These are phyloP conservation scores for Peromyscus melanophrys DNA, from an alignment of 2,797 vertebrate species.

Conservation along the genomic window DNA sequence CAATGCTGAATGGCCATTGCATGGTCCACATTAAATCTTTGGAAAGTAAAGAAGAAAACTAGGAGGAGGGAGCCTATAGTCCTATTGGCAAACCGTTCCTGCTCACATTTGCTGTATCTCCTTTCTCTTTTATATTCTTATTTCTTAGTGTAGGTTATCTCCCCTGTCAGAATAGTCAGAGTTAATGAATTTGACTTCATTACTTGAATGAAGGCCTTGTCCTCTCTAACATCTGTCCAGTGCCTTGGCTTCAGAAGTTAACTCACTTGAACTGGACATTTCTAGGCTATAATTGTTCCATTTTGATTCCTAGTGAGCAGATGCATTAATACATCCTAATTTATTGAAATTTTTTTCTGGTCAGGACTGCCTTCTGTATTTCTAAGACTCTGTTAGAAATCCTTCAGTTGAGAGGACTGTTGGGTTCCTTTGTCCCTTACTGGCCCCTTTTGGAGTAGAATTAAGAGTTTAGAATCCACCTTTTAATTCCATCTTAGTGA, in stretches of 20 bases:
- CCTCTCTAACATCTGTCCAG: not conserved
- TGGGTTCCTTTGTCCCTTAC: not conserved
- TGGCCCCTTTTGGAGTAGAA: conserved; percentile 9
- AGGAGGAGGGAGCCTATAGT: too few species aligned
- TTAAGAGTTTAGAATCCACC: conserved; percentile 25
- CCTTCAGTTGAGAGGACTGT: conserved; percentile 19
- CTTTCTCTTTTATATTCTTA: not conserved
- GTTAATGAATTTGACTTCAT: not conserved
- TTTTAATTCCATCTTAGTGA: conserved; percentile 35
- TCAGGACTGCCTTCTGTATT: not conserved
- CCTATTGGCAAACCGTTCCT: not conserved
- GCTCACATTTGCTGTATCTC: not conserved
- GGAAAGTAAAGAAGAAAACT: not conserved
- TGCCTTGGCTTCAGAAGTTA: conserved; percentile 18
- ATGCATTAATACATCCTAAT: not conserved
- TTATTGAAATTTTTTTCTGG: not conserved
- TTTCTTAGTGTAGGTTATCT: not conserved
- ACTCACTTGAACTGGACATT: not conserved
- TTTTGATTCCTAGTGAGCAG: not conserved
- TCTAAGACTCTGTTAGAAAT: conserved; percentile 51
- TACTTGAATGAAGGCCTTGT: not conserved
- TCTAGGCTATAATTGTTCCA: not conserved
- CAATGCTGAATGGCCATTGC: not conserved
- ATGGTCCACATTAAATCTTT: not conserved
- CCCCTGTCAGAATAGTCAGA: not conserved